phyloP scores from a whole-genome alignment of 1,140 invertebrate species.

The Trinorchestia longiramus region DNA sequence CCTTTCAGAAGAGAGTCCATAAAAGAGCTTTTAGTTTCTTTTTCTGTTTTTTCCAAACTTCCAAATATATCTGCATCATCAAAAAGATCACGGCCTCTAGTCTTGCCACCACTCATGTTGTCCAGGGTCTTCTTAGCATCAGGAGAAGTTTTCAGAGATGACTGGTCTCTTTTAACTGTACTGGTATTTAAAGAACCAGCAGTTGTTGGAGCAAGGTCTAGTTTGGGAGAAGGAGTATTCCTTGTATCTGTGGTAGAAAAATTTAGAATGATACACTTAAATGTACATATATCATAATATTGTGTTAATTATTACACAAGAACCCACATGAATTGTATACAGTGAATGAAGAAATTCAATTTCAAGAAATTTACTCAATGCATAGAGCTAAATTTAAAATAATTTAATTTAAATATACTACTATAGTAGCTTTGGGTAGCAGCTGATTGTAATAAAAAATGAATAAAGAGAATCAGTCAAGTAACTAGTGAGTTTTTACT shows the following conservation, averaged over 20 bases:
- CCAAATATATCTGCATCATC: neutral
- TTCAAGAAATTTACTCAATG: neutral
- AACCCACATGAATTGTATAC: neutral
- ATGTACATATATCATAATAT: neutral
- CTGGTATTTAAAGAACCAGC: neutral
- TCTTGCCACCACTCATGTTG: neutral
- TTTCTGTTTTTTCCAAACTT: neutral
- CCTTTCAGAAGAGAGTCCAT: neutral
- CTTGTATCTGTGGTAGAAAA: neutral
- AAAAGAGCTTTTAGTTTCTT: neutral
- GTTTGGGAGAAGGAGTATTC: neutral
- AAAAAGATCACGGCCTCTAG: neutral
- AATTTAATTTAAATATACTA: neutral
- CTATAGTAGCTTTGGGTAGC: neutral
- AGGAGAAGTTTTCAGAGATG: neutral
- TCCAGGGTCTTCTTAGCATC: neutral
- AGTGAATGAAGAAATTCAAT: no score
- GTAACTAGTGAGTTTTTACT: neutral
- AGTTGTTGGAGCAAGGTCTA: neutral
- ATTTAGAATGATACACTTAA: neutral
- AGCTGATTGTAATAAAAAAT: neutral
- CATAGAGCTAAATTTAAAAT: neutral
- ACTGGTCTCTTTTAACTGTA: neutral
- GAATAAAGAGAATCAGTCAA: neutral
- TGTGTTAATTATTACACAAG: neutral